Evolutionary conservation across 2,113 vertebrate species (phyloP).

Genomic region (Orthonyx spaldingii): DNA sequence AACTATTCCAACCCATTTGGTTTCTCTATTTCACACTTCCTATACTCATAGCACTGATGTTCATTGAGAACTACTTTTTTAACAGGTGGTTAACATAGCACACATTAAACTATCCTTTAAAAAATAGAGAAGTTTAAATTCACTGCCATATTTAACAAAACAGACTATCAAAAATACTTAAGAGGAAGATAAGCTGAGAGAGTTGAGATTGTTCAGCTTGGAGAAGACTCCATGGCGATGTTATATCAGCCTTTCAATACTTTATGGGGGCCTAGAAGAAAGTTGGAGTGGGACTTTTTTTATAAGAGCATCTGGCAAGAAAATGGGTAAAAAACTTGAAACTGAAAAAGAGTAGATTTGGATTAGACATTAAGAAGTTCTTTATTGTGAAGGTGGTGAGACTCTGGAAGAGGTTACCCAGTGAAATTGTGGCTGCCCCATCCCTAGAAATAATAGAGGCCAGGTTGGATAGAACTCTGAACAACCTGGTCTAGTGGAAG

Average conservation of each 20-base stretch:
- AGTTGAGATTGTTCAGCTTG: neutral
- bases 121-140: neutral
- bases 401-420: neutral
- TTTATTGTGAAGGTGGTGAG: neutral
- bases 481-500: neutral
- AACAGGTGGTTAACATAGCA: neutral
- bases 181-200: neutral
- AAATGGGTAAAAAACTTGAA: neutral
- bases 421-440: neutral
- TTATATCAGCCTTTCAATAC: neutral
- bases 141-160: neutral
- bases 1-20: neutral
- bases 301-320: too few relatives aligned
- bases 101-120: neutral
- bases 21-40: neutral
- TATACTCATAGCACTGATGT: neutral
- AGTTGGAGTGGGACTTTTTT: neutral
- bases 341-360: neutral
- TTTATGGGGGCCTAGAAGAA: neutral
- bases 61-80: neutral
- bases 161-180: neutral
- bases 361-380: neutral
- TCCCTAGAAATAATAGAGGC: neutral
- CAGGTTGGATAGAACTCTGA: neutral
- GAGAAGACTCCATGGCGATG: fast-evolving